These are phyloP conservation scores for Erannis defoliaria DNA, from an alignment of 2,888 invertebrate genomes.

Conservation along the genomic window DNA sequence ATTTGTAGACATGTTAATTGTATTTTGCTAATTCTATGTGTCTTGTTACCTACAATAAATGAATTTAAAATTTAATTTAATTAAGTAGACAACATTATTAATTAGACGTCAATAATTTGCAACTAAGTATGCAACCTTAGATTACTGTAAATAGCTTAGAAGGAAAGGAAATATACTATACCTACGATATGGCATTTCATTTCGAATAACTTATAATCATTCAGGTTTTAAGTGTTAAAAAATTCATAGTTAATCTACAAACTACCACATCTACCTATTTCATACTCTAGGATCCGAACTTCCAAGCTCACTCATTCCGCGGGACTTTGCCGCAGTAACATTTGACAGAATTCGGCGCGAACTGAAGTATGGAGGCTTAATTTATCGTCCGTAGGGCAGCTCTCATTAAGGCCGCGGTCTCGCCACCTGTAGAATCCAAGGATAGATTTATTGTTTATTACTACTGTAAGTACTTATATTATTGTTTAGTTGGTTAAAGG, in stretches of 20 bases:
- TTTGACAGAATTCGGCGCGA: conserved; percentile 61
- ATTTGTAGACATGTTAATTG: too few species aligned
- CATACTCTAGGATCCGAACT: background rate
- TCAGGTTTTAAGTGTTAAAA: background rate
- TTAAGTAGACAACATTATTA: too few species aligned
- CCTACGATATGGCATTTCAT: too few species aligned
- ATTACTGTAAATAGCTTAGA: too few species aligned
- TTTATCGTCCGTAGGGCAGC: conserved; percentile 74
- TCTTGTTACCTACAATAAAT: too few species aligned
- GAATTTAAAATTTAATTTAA: too few species aligned
- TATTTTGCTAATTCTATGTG: too few species aligned
- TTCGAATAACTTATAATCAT: too few species aligned
- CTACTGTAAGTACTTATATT: conserved; percentile 42
- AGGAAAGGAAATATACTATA: too few species aligned
- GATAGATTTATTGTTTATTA: conserved; percentile 65
- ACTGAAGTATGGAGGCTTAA: conserved; percentile 69
- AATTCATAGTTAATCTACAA: background rate
- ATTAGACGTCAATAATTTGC: too few species aligned
- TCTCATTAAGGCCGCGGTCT: conserved; percentile 72
- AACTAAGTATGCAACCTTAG: too few species aligned
- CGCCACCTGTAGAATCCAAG: conserved; percentile 78
- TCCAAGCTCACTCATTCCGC: conserved; percentile 26
- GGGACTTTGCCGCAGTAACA: conserved; percentile 32
- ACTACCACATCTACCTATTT: conserved; percentile 18
- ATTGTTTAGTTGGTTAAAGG: conserved; percentile 8